These are phyloP conservation scores for Hipparchia semele DNA, from an alignment of 2,888 invertebrate genomes.

Conservation along the genomic window DNA sequence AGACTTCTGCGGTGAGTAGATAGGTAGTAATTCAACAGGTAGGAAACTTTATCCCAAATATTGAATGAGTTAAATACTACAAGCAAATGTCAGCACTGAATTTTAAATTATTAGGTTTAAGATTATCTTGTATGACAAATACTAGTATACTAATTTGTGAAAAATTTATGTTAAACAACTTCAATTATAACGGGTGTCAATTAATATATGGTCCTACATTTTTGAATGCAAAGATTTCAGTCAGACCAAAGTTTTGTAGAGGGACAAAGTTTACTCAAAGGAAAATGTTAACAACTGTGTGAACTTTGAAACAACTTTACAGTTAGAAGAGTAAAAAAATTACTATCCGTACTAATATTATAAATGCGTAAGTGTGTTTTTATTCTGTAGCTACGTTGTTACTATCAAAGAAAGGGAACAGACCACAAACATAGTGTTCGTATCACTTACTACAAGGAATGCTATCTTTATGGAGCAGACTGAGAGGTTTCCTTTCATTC, in stretches of 20 bases:
- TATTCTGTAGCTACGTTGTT: background rate
- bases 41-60: conserved; percentile 1
- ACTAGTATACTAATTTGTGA: background rate
- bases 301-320: background rate
- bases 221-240: conserved; percentile 10
- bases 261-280: too few species aligned
- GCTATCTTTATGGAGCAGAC: too few species aligned
- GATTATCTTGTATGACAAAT: background rate
- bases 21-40: conserved; percentile 29
- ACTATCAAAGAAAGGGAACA: too few species aligned
- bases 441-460: too few species aligned
- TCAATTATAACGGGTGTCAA: conserved; percentile 22
- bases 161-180: background rate
- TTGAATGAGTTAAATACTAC: background rate
- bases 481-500: too few species aligned
- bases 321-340: background rate
- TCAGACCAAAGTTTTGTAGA: background rate
- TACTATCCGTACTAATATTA: too few species aligned
- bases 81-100: background rate
- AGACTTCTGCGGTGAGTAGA: conserved; percentile 1
- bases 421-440: too few species aligned
- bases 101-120: background rate
- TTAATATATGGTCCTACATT: conserved; percentile 22
- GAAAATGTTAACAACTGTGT: background rate
- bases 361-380: too few species aligned